phyloP scores from a whole-genome alignment of 1,140 invertebrate genomes.

The Adelges cooleyi region DNA sequence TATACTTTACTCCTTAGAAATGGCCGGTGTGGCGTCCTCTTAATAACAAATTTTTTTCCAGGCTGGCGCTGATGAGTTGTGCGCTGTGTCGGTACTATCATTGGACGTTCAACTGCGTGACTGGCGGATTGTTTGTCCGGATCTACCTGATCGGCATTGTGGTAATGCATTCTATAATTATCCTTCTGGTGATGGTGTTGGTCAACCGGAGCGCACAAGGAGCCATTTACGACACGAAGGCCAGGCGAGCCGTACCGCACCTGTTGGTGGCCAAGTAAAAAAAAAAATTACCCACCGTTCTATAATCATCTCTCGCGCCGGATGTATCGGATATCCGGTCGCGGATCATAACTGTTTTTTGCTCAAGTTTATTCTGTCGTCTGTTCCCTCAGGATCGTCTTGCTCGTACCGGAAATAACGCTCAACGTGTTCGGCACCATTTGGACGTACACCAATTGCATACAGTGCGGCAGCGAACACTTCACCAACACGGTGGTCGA shows the following conservation, averaged over 20 bases:
- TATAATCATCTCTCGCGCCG: too few relatives aligned
- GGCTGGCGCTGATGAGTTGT: constrained; percentile 52
- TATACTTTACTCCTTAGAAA: too few relatives aligned
- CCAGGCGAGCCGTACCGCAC: constrained; percentile 51
- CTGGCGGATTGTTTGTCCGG: constrained; percentile 53
- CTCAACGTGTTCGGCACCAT: constrained; percentile 69
- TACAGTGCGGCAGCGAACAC: constrained; percentile 53
- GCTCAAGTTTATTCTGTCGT: not conserved
- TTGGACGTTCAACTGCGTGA: constrained; percentile 48
- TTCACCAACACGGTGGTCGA: constrained; percentile 61
- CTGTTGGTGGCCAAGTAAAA: constrained; percentile 54
- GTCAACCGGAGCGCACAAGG: constrained; percentile 57
- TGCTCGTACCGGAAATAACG: constrained; percentile 60
- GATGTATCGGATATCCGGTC: too few relatives aligned
- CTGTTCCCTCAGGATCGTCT: constrained; percentile 45
- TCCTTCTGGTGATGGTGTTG: constrained; percentile 50
- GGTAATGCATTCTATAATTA: constrained; percentile 46
- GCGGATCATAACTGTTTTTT: too few relatives aligned
- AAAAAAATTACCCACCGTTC: not conserved
- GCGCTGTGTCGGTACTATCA: constrained; percentile 51
- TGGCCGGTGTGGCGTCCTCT: too few relatives aligned
- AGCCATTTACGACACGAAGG: constrained; percentile 55
- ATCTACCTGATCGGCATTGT: constrained; percentile 54
- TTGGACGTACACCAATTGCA: constrained; percentile 58
- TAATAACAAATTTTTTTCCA: too few relatives aligned